Conservation (phyloP, 1,140 invertebrate genomes). For the Lepidurus arcticus region DNA sequence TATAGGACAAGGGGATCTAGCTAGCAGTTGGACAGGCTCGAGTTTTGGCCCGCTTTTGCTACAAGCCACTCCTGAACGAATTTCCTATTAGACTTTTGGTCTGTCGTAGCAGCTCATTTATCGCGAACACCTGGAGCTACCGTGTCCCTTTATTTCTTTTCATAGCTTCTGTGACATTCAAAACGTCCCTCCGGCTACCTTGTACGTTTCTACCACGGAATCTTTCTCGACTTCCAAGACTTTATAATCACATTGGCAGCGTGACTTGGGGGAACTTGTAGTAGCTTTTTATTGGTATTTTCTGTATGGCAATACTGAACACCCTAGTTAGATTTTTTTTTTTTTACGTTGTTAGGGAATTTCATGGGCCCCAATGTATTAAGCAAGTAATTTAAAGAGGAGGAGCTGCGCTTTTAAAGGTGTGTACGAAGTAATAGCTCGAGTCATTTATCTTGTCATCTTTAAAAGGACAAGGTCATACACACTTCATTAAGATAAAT, state of each 20-base stretch:
- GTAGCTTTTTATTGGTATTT: not conserved
- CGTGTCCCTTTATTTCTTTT: constrained; percentile 5
- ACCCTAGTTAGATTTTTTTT: not conserved
- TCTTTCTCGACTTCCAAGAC: constrained; percentile 1
- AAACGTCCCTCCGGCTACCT: constrained; percentile 5
- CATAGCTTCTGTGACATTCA: constrained; percentile 21
- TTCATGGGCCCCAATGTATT: not conserved
- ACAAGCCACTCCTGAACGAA: constrained; percentile 15
- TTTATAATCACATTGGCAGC: not conserved
- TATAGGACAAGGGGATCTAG: not conserved
- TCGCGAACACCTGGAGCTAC: constrained; percentile 10
- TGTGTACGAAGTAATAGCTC: constrained; percentile 4
- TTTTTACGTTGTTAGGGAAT: not conserved
- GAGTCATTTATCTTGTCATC: constrained; percentile 17
- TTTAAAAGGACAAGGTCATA: constrained; percentile 16
- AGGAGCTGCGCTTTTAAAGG: not conserved
- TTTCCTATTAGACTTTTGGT: not conserved
- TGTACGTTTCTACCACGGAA: constrained; percentile 4
- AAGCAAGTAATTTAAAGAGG: constrained; percentile 3
- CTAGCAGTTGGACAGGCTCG: constrained; percentile 9
- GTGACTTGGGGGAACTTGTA: not conserved
- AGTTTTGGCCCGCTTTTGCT: not conserved
- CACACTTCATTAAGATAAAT: constrained; percentile 22
- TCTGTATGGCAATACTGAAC: not conserved
- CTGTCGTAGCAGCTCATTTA: not conserved